These are phyloP conservation scores for Proales similis DNA, from an alignment of 1,140 invertebrate species.

Conservation along the genomic window DNA sequence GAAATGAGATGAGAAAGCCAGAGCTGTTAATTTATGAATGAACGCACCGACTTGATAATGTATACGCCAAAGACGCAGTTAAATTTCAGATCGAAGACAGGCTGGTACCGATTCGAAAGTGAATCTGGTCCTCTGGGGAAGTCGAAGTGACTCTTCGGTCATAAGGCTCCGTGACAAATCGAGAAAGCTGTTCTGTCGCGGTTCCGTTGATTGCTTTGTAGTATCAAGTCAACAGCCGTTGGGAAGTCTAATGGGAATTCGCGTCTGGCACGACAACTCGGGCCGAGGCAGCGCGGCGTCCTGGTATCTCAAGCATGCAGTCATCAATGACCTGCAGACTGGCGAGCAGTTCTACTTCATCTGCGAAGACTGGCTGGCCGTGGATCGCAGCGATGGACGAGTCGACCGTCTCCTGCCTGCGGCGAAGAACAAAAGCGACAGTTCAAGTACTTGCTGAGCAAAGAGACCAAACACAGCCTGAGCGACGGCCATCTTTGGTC, in stretches of 20 bases:
- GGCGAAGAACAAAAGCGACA: constrained; percentile 45
- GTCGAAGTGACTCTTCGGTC: too few relatives aligned
- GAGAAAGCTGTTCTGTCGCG: constrained; percentile 43
- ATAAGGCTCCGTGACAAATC: too few relatives aligned
- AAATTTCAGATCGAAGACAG: too few relatives aligned
- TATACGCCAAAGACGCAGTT: too few relatives aligned
- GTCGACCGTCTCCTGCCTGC: constrained; percentile 51
- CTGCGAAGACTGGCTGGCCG: constrained; percentile 50
- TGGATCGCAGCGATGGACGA: constrained; percentile 52
- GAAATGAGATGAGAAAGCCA: too few relatives aligned
- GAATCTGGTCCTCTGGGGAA: too few relatives aligned
- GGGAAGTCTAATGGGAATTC: constrained; percentile 48
- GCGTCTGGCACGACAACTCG: constrained; percentile 54
- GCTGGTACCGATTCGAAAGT: too few relatives aligned
- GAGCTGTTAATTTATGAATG: too few relatives aligned
- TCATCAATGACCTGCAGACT: constrained; percentile 50
- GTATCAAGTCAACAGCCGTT: constrained; percentile 51
- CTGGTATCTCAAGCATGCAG: constrained; percentile 51
- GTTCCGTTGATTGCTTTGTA: constrained; percentile 49
- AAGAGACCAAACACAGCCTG: constrained; percentile 50
- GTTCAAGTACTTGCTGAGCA: constrained; percentile 52
- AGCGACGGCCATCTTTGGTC: constrained; percentile 50
- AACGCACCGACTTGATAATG: too few relatives aligned
- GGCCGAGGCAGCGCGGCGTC: constrained; percentile 46
- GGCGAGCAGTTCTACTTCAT: constrained; percentile 51